Base-by-base conservation (phyloP, 2,888 invertebrate species). In the Zygogramma bicolorata region DNA sequence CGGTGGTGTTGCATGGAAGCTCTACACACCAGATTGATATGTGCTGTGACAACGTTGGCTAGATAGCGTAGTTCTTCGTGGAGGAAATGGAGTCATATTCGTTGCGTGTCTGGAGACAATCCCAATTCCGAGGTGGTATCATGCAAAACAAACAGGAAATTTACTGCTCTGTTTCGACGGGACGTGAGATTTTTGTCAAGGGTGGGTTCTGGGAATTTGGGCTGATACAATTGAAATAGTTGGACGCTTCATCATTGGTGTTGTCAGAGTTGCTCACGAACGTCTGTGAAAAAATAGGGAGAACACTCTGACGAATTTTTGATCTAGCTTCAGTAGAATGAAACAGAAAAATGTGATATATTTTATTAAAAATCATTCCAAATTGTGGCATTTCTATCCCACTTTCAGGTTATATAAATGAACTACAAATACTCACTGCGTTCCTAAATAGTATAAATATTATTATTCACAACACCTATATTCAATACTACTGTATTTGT, bases 1-100 rank as follows among this genome's bases (percentile, higher is more conserved):
- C 8, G 27, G 58, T 18, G 42, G 40, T 59, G 40, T 65, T 57
- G 65, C 65, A 65, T 57, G 65, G 34, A 6, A n/a, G 61, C 40
- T 61, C n/a, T 20, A 20, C 46, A 20, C 46, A 3, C 20, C 46
- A 20, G 46, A 46, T 46, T 46, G 20, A 46, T 46, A 20, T 46
- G 22, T 46, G 20, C 20, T 4, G 53, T 27, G n/a, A 53, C 22
- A 53, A 13, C 53, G 5, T n/a, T 25, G 25, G 53, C 10, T 46
- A 20, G 8, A 46, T 46, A 46, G 18, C 46, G 8, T 8, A 20
- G 20, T 53, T 53, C 10, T 53, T 53, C 27, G n/a, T 5, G 27
- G 5, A 53, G 53, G 25, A 53, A 53, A 53, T 53, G 53, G 53
- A 53, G 53, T 53, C 27, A 53, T 53, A 25, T 53, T 53, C 53